Percentiles rank a stretch among this genome's conserved stretches.
Conservation (phyloP, 2,113 vertebrate genomes). For the Mesoclemmys tuberculata region DNA sequence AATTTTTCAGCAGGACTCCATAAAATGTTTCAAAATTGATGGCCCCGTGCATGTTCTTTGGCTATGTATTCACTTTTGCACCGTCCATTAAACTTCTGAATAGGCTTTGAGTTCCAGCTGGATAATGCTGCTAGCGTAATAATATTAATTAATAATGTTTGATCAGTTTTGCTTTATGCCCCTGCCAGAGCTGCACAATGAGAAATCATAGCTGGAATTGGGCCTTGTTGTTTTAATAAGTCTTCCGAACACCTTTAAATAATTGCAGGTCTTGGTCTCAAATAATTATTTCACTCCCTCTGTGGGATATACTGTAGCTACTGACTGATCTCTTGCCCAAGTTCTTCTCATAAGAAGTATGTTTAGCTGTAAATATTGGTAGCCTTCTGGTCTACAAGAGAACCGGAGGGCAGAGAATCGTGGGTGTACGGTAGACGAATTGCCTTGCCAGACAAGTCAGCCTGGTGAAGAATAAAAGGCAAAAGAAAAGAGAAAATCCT, state of each 20-base stretch:
- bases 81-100: rapidly evolving
- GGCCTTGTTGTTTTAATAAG: slow-evolving; percentile 18
- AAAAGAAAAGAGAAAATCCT: neutral
- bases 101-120: neutral
- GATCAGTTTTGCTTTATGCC: neutral
- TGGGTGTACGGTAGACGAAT: neutral
- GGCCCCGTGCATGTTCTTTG: neutral
- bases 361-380: neutral
- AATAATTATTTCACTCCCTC: slow-evolving; percentile 16
- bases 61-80: slow-evolving; percentile 24
- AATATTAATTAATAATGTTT: slow-evolving; percentile 15
- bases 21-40: slow-evolving; percentile 31
- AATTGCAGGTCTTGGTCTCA: neutral
- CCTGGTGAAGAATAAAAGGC: neutral
- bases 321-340: neutral
- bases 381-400: rapidly evolving
- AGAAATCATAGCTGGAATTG: slow-evolving; percentile 38
- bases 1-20: slow-evolving; percentile 43
- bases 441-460: neutral
- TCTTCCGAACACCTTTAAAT: slow-evolving; percentile 22
- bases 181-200: neutral
- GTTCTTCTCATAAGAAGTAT: neutral
- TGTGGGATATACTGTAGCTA: neutral
- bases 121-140: neutral
- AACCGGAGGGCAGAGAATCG: neutral